Evolutionary conservation across 2,797 vertebrate species (phyloP).

Genomic region (Crocodylus rhombifer): DNA sequence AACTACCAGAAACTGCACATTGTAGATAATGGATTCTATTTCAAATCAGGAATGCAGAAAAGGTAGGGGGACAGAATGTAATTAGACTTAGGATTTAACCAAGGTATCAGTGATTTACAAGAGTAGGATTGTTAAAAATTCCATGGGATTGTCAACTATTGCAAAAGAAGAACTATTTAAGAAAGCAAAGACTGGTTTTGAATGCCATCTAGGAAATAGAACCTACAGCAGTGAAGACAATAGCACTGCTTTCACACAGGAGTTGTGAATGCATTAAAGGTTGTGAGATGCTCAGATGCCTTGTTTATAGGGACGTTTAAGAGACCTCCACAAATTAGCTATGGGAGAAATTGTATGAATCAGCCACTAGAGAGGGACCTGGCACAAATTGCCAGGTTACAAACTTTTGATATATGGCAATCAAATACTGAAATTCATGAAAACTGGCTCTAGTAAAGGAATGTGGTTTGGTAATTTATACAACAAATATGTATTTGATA

Average conservation of each 20-base stretch:
- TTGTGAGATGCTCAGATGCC: too few species aligned
- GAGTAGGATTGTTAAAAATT: neutral
- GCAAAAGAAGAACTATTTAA: neutral
- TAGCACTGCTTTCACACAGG: too few species aligned
- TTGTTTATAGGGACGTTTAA: too few species aligned
- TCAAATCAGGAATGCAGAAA: neutral
- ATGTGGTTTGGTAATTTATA: neutral
- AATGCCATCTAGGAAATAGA: neutral
- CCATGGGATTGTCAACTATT: neutral
- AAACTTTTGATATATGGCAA: neutral
- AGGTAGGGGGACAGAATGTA: neutral
- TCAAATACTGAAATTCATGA: neutral
- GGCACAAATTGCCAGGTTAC: accelerated
- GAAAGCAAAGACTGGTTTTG: neutral
- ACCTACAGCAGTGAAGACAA: neutral
- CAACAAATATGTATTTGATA: neutral
- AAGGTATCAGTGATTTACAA: neutral
- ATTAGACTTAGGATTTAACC: neutral
- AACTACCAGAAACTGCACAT: neutral
- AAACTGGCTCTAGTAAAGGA: neutral
- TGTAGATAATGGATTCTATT: neutral
- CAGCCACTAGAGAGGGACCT: neutral
- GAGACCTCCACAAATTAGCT: accelerated
- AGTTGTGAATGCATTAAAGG: too few species aligned
- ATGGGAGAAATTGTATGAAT: neutral